Base-by-base conservation (phyloP, 2,797 vertebrate species). In the Cuculus canorus region DNA sequence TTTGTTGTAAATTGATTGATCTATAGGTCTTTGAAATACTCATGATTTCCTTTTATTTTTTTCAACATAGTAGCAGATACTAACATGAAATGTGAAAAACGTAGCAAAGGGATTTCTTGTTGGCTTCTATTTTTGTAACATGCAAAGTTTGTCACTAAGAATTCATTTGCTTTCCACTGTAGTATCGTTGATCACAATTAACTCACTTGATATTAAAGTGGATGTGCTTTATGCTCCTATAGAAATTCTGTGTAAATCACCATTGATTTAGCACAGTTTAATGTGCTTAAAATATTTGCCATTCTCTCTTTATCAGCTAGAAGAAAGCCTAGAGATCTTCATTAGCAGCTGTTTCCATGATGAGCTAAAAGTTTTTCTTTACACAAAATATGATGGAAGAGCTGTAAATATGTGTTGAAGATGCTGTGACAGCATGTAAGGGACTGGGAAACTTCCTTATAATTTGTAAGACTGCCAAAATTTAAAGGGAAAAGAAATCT, bases 121-220 rank as follows among this genome's bases (percentile, higher is more conserved):
- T 95, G 95, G 60, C 66, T 78, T 60, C 87, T 86, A 47, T 94
- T 97, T 97, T 94, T 86, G n/a, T 92, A 93, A 64, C 64, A 82
- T 18, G 78, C 21, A 9, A 95, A 95, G 71, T 92, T 93, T 64
- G 59, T 95, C 86, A 93, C 96, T 97, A 96, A 96, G 92, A 88
- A 97, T 94, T 94, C 86, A 90, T 97, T 97, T 97, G 81, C 90
- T 83, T 92, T 93, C 91, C 24, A 39, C 82, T 94, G 39, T 97
- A 84, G 90, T 92, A 75, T 93, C 93, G 78, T 75, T 94, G 68
- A 93, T 97, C 65, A 93, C 95, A 97, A 95, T 96, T 93, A 97
- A 92, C 95, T 96, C 73, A 90, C 86, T 95, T 97, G 93, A 90
- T 97, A 95, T 96, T 95, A 94, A 48, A 96, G 78, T 95, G 82